These are phyloP conservation scores for Hyaena hyaena DNA, from an alignment of 2,113 vertebrate species.

Conservation along the genomic window DNA sequence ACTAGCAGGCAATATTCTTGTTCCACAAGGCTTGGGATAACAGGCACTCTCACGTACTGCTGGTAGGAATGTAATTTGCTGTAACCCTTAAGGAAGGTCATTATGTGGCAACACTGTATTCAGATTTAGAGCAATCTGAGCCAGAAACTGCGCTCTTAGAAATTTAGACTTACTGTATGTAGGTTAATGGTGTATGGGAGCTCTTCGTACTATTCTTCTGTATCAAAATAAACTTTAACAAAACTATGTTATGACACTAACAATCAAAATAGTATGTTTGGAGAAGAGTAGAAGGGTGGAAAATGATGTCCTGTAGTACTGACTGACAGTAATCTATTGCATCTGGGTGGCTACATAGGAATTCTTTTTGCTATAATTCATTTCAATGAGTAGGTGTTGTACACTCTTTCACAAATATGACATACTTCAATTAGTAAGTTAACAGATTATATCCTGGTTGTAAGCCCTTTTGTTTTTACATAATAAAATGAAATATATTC, in stretches of 20 bases:
- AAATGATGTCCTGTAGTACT: not conserved
- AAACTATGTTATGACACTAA: not conserved
- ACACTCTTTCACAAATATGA: not conserved
- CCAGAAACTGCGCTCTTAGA: not conserved
- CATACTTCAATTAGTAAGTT: not conserved
- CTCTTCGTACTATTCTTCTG: not conserved
- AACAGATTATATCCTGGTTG: not conserved
- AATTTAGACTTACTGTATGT: not conserved
- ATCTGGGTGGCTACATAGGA: not conserved
- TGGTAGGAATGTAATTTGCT: not conserved
- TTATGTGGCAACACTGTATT: not conserved
- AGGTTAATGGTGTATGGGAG: not conserved
- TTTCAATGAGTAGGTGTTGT: not conserved
- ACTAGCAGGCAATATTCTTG: not conserved
- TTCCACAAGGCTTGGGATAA: not conserved
- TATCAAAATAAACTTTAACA: not conserved
- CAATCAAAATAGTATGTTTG: not conserved
- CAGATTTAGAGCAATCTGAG: not conserved
- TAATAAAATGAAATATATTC: not conserved
- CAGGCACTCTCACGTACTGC: not conserved
- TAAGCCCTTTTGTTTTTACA: not conserved
- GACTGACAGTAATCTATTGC: not conserved
- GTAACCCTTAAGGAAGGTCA: not conserved
- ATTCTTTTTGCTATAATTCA: not conserved
- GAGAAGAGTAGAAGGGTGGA: not conserved